Conservation (phyloP, 2,888 invertebrate species). For the Rhagonycha fulva region DNA sequence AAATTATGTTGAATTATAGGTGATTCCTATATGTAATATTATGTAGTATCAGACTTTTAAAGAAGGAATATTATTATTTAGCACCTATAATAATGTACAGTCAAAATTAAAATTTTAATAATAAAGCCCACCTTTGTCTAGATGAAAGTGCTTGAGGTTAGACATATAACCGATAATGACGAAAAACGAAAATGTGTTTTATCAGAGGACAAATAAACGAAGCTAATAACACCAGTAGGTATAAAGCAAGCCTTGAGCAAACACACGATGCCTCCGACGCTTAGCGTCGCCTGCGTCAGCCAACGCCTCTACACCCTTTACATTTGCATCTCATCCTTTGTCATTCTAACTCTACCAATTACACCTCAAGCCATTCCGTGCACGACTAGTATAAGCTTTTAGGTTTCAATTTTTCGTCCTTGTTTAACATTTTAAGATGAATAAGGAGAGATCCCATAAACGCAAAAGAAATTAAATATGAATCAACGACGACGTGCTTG, state of each 20-base stretch:
- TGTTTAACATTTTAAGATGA: slow-evolving; percentile 1
- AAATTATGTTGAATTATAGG: neutral
- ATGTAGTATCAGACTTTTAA: no score
- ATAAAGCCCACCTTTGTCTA: neutral
- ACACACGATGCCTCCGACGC: slow-evolving; percentile 40
- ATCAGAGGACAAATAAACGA: slow-evolving; percentile 48
- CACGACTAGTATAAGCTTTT: slow-evolving; percentile 18
- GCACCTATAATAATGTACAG: no score
- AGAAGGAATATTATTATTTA: no score
- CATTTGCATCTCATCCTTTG: slow-evolving; percentile 45
- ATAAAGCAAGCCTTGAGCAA: slow-evolving; percentile 43
- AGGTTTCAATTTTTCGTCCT: slow-evolving; percentile 6
- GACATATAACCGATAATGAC: slow-evolving; percentile 13
- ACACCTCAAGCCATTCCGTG: slow-evolving; percentile 33
- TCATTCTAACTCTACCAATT: slow-evolving; percentile 44
- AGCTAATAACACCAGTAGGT: slow-evolving; percentile 44
- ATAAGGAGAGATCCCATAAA: slow-evolving; percentile 4
- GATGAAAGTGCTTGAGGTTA: slow-evolving; percentile 6
- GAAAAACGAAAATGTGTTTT: slow-evolving; percentile 37
- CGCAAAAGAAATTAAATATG: slow-evolving; percentile 7
- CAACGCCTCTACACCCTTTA: slow-evolving; percentile 35
- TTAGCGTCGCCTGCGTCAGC: slow-evolving; percentile 39
- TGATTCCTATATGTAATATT: no score
- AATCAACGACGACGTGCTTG: slow-evolving; percentile 26
- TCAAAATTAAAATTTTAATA: neutral